These are phyloP conservation scores for Philereme transversata DNA, from an alignment of 2,888 invertebrate genomes.

Conservation along the genomic window DNA sequence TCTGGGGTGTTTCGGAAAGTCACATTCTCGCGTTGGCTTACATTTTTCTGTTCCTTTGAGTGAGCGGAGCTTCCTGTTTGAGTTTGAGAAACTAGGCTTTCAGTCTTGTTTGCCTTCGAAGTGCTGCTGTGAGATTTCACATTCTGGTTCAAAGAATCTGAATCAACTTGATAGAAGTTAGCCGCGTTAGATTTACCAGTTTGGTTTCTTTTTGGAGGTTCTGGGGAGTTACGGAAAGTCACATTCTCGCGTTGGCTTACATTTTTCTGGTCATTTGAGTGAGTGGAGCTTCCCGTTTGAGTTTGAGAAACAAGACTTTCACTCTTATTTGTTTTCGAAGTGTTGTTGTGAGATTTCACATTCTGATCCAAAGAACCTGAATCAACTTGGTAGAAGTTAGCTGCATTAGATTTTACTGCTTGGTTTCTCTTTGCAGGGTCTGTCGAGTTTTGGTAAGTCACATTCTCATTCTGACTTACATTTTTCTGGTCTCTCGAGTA, in stretches of 20 bases:
- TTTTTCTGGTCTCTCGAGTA: conserved; percentile 51
- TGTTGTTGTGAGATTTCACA: background rate
- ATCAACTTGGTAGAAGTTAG: background rate
- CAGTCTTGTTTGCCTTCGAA: conserved; percentile 70
- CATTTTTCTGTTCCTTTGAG: conserved; percentile 52
- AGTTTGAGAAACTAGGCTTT: conserved; percentile 62
- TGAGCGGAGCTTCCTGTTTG: conserved; percentile 44
- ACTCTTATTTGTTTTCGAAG: conserved; percentile 50
- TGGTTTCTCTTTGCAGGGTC: conserved; percentile 53
- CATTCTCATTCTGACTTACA: conserved; percentile 61
- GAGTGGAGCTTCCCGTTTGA: conserved; percentile 44
- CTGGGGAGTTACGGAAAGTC: conserved; percentile 56
- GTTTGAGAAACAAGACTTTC: conserved; percentile 64
- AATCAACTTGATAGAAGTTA: conserved; percentile 44
- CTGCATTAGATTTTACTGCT: background rate
- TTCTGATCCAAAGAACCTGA: background rate
- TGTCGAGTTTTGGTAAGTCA: conserved; percentile 56
- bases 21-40: conserved; percentile 63
- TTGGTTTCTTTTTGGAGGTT: conserved; percentile 57
- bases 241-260: conserved; percentile 63
- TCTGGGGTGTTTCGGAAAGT: conserved; percentile 57
- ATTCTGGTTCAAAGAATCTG: conserved; percentile 65
- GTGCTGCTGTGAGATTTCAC: conserved; percentile 62
- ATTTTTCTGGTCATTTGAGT: conserved; percentile 52
- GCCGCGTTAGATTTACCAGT: conserved; percentile 57